Evolutionary conservation across 2,888 invertebrate genomes (phyloP).

Genomic region (Pandemis heparana): DNA sequence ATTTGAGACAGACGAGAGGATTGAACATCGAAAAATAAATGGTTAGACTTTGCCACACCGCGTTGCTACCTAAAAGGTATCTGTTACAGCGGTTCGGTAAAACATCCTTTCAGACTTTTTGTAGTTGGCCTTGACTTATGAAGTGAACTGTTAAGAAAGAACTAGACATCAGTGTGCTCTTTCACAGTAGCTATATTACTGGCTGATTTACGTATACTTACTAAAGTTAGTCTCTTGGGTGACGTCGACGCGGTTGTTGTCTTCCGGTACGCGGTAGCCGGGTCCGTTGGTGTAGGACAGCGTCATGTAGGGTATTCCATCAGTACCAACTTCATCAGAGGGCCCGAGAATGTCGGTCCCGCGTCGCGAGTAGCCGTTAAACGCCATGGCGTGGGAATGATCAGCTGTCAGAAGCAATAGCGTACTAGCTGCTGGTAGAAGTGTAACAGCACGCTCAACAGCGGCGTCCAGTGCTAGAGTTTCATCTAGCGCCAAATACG

Average conservation of each 20-base stretch:
- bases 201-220: background rate
- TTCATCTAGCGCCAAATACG: constrained; percentile 88
- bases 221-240: constrained; percentile 52
- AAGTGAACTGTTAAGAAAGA: no score
- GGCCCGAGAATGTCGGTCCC: constrained; percentile 72
- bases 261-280: constrained; percentile 72
- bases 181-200: no score
- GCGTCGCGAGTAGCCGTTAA: constrained; percentile 88
- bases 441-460: constrained; percentile 74
- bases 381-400: constrained; percentile 90
- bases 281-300: constrained; percentile 88
- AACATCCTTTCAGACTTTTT: no score
- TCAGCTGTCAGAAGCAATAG: constrained; percentile 92
- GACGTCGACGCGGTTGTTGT: constrained; percentile 78
- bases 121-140: no score
- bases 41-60: no score
- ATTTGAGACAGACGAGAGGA: no score
- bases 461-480: constrained; percentile 88
- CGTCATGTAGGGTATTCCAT: constrained; percentile 85
- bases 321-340: constrained; percentile 73
- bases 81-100: no score
- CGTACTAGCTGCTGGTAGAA: constrained; percentile 87
- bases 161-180: no score
- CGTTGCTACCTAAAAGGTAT: no score
- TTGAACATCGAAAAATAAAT: no score